Base-by-base conservation (phyloP, 2,113 vertebrate genomes). In the Ptychochromis oligacanthus region DNA sequence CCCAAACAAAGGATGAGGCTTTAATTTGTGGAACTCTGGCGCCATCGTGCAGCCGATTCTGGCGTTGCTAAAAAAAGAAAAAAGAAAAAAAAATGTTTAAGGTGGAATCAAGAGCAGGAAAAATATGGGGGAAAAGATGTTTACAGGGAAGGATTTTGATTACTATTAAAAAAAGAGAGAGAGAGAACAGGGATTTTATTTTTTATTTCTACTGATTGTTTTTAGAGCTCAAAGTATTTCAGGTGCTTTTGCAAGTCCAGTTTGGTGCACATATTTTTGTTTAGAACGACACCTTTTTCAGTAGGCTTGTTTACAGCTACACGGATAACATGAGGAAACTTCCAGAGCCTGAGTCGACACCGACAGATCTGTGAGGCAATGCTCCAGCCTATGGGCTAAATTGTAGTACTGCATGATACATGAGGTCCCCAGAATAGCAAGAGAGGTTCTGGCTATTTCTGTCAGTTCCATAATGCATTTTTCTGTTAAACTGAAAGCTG, bases 41-140 rank as follows among this genome's bases (percentile, higher is more conserved):
- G 94, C 94, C 93, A 94, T 89, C 94, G 43, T 91, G 93, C 65
- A 86, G 93, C 88, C 8, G 72, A 60, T 40, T 61, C n/a, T 13
- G 91, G 94, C n/a, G 46, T 92, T 93, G 81, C 93, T 64, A 40
- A 1, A 52, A 77, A 36, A 1, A 28, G 75, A 80, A 43, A 2
- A 4, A 7, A 13, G 9, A 20, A 34, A 36, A 15, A 52, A 0
- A 75, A 75, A 43, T 43, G 17, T 22, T 49, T 40, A 28, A 61
- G 28, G 12, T 60, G 13, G 17, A 58, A 79, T 13, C 10, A 46
- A 52, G 3, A 15, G 7, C n/a, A 12, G 13, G 12, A 20, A 7
- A 15, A 22, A 57, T 9, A 43, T 49, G 20, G 12, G 40, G 54
- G 18, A 57, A 13, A 6, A 54, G 8, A 54, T 7, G 46, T 72